Base-by-base conservation (phyloP, 2,113 vertebrate genomes). In the Dasyornis broadbenti region DNA sequence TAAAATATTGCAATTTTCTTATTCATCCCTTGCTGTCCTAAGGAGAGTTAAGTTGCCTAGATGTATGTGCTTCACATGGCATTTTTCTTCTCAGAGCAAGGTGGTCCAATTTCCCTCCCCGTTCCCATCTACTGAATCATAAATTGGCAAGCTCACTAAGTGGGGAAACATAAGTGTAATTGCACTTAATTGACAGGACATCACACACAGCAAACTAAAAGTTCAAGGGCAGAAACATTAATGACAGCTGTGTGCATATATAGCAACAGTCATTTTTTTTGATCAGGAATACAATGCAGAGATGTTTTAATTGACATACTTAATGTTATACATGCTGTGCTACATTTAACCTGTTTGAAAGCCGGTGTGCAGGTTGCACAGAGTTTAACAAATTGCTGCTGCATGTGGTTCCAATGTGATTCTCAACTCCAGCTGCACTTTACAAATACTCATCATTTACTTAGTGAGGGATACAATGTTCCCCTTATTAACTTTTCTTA, bases 341-440 rank as follows among this genome's bases (percentile, higher is more conserved):
- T 68, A 84, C 92, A 93, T 93, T 97, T 93, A 96, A 93, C 91
- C 54, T 86, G 64, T 82, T 82, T 69, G 47, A 91, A 95, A 94
- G 44, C 37, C 54, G 35, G 53, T 56, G 53, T 84, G 45, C 7
- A 3, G 83, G 49, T 79, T 83, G 80, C 49, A 42, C 50, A 73
- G 63, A 8, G 2, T 95, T 81, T 89, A 89, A 94, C 89, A 94
- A 92, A 89, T 82, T 90, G 71, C 61, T 93, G 75, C 68, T 80
- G 42, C n/a, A 3, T 71, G 59, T 57, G 27, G 35, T 52, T 95
- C 68, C 47, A 47, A 1, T 28, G 61, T 17, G 13, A 87, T 42
- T 68, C 68, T 86, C 42, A 56, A 10, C 35, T 81, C 64, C 47
- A 61, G 39, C 15, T 89, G 65, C 66, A 64, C 27, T 92, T 86